These are phyloP conservation scores for Quadriops clusia DNA, from an alignment of 2,888 invertebrate genomes.

Conservation along the genomic window DNA sequence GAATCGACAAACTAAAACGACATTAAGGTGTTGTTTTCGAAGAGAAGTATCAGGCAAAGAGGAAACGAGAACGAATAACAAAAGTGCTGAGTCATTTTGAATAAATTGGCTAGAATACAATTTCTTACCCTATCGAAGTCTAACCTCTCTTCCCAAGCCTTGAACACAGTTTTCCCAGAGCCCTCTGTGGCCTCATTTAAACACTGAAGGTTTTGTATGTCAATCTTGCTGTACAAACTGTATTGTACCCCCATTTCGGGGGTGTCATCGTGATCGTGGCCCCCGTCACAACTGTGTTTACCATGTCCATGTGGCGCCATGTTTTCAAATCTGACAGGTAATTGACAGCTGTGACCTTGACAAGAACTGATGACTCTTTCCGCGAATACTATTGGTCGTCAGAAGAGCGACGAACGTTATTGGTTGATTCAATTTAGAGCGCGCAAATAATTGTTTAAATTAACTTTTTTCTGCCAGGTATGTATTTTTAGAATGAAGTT, in stretches of 20 bases:
- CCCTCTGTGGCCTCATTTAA: conserved; percentile 81
- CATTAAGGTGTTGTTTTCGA: conserved; percentile 6
- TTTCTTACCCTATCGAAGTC: conserved; percentile 57
- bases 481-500: too few relatives aligned
- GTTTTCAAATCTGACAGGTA: too few relatives aligned
- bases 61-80: conserved; percentile 12
- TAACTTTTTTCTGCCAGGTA: too few relatives aligned
- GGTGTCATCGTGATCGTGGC: conserved; percentile 50
- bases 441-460: too few relatives aligned
- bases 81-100: conserved; percentile 9
- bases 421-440: too few relatives aligned
- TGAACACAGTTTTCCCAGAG: conserved; percentile 81
- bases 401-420: too few relatives aligned
- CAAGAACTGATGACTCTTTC: too few relatives aligned
- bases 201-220: conserved; percentile 75
- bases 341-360: too few relatives aligned
- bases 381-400: too few relatives aligned
- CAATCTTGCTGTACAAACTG: conserved; percentile 81
- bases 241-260: conserved; percentile 65
- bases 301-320: conserved; percentile 47
- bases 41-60: conserved; percentile 6
- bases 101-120: conserved; percentile 6
- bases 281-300: conserved; percentile 48
- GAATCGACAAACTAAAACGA: conserved; percentile 78
- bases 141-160: conserved; percentile 78